Percentiles rank a stretch among this genome's conserved stretches.
Evolutionary conservation across 2,888 invertebrate species (phyloP).

Genomic region (Andrena fulva): DNA sequence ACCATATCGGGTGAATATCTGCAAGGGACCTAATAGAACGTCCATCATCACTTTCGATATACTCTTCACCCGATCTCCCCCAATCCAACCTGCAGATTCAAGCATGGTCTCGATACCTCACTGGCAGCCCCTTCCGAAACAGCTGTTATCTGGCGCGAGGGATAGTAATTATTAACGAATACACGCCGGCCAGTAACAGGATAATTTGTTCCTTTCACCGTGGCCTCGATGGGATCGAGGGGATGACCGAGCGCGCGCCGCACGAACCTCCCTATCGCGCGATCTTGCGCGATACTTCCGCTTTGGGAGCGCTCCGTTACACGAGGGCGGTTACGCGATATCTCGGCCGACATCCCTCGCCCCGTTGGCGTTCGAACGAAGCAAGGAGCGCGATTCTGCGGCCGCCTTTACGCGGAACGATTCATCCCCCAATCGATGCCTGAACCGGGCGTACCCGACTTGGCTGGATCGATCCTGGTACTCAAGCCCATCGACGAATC

Average conservation of each 20-base stretch:
- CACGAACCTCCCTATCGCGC: slow-evolving; percentile 41
- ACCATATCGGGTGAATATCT: no score
- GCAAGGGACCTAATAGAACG: no score
- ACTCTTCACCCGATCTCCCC: not conserved
- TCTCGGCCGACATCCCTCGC: slow-evolving; percentile 36
- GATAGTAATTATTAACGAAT: slow-evolving; percentile 53
- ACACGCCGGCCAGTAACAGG: slow-evolving; percentile 22
- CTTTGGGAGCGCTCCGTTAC: slow-evolving; percentile 45
- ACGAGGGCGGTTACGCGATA: slow-evolving; percentile 42
- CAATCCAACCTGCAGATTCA: not conserved
- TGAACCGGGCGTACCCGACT: slow-evolving; percentile 9
- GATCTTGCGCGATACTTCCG: slow-evolving; percentile 44
- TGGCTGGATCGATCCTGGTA: slow-evolving; percentile 5
- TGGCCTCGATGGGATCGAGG: slow-evolving; percentile 50
- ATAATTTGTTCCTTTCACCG: slow-evolving; percentile 63
- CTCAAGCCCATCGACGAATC: not conserved
- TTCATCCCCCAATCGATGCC: slow-evolving; percentile 32
- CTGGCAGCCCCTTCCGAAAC: not conserved
- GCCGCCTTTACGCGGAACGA: slow-evolving; percentile 33
- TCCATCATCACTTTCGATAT: not conserved
- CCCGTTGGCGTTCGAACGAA: not conserved
- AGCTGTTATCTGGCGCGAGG: slow-evolving; percentile 14
- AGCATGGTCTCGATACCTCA: not conserved
- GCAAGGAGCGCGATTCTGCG: slow-evolving; percentile 10
- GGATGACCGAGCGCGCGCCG: slow-evolving; percentile 29